Base-by-base conservation (phyloP, 2,888 invertebrate genomes). In the Morpho helenor region DNA sequence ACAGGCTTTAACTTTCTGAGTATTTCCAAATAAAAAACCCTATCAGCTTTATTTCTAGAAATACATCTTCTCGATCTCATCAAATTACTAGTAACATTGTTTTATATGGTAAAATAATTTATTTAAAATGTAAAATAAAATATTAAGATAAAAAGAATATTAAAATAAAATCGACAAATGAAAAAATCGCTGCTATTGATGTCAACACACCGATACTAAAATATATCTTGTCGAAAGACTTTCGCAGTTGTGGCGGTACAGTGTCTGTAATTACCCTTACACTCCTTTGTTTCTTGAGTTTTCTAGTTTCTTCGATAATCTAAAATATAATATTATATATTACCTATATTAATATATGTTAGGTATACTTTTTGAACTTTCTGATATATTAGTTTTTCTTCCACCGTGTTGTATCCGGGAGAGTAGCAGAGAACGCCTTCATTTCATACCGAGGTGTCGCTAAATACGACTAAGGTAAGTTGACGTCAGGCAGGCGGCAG, bases 131-230 rank as follows among this genome's bases (percentile, higher is more conserved):
- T 43, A 43, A 9, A 43, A 8, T 43, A 9, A 43, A 43, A n/a
- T 9, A 4, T 43, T 8, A 9, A 43, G 8, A 43, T 8, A 43
- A 43, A 6, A 9, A 9, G n/a, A 43, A 43, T 43, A n/a, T 47
- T 53, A 66, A 7, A 44, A 73, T 8, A 44, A 80, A 71, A 54
- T 79, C 76, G 3, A 64, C 55, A n/a, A 73, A 54, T 40, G 71
- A 71, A 2, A 75, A 50, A 7, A 69, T 3, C 4, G 69, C 70
- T 2, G 79, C 76, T 7, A 70, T 5, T 0, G 75, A 40, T 16
- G 67, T 64, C 4, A 77, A 59, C 1, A 73, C 23, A 2, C 79
- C 79, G 46, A 79, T 79, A 2, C 56, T 59, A 40, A 76, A 68
- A 52, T 79, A 79, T 2, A 69, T 61, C 59, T 64, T 70, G 51